These are phyloP conservation scores for Macrosteles quadrilineatus DNA, from an alignment of 1,140 invertebrate species.

Conservation along the genomic window DNA sequence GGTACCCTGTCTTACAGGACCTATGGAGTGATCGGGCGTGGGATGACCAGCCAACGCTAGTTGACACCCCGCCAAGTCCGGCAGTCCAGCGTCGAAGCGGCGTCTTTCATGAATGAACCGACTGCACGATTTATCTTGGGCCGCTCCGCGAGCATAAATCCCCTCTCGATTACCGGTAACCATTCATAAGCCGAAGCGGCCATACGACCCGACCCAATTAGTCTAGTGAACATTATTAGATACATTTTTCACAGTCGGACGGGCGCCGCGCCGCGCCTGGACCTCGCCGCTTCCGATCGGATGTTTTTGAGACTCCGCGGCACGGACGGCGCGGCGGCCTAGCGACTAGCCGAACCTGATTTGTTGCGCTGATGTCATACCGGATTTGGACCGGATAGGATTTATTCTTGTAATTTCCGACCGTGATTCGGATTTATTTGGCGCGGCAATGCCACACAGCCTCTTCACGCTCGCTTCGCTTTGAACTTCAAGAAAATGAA, in stretches of 20 bases:
- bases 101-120: constrained; percentile 4
- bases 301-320: neutral
- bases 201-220: neutral
- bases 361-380: neutral
- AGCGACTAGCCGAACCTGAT: neutral
- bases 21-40: no score
- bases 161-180: neutral
- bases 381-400: neutral
- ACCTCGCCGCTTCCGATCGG: neutral
- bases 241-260: constrained; percentile 5
- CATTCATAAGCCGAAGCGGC: neutral
- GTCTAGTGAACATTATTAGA: constrained; percentile 6
- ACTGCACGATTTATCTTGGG: neutral
- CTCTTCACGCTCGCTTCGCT: neutral
- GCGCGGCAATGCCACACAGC: neutral
- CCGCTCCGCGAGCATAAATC: constrained; percentile 1
- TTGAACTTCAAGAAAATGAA: neutral
- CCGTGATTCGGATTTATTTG: neutral
- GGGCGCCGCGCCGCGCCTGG: neutral
- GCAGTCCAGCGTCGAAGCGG: neutral
- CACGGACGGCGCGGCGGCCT: neutral
- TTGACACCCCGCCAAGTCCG: neutral
- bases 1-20: no score
- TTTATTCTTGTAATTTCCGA: constrained; percentile 5
- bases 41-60: no score